Evolutionary conservation across 1,140 invertebrate species (phyloP).

Genomic region (Aphis gossypii): DNA sequence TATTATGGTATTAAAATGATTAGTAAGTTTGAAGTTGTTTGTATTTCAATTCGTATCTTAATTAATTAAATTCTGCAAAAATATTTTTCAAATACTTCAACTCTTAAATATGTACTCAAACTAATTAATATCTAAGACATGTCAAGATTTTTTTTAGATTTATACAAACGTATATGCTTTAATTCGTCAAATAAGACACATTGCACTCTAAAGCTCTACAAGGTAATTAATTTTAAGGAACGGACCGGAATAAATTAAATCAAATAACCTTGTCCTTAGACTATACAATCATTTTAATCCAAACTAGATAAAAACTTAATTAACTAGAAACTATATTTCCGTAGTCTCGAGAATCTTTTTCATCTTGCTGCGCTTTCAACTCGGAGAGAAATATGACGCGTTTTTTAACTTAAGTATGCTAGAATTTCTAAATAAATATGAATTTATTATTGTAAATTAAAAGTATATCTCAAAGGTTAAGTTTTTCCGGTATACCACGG

Average conservation of each 20-base stretch:
- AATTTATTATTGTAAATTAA: neutral
- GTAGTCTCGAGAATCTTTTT: neutral
- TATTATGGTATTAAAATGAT: neutral
- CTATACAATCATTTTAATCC: neutral
- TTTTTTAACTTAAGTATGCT: neutral
- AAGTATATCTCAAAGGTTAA: neutral
- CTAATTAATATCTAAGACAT: neutral
- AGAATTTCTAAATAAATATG: neutral
- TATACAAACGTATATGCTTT: neutral
- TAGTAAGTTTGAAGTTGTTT: neutral
- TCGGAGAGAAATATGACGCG: neutral
- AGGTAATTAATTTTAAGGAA: constrained; percentile 34
- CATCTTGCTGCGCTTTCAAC: neutral
- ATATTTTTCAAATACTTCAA: neutral
- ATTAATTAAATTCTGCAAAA: neutral
- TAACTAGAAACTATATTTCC: neutral
- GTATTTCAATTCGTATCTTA: neutral
- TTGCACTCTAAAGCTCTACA: constrained; percentile 6
- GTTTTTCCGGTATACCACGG: neutral
- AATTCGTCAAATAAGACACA: constrained; percentile 4
- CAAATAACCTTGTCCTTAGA: neutral
- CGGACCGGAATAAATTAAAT: neutral
- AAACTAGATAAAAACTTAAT: constrained; percentile 32
- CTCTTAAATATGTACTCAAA: neutral
- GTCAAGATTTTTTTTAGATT: neutral